Evolutionary conservation across 2,888 invertebrate genomes (phyloP), one percentile per base, ranked within the genome.

Genomic region (Drosophila robusta): DNA sequence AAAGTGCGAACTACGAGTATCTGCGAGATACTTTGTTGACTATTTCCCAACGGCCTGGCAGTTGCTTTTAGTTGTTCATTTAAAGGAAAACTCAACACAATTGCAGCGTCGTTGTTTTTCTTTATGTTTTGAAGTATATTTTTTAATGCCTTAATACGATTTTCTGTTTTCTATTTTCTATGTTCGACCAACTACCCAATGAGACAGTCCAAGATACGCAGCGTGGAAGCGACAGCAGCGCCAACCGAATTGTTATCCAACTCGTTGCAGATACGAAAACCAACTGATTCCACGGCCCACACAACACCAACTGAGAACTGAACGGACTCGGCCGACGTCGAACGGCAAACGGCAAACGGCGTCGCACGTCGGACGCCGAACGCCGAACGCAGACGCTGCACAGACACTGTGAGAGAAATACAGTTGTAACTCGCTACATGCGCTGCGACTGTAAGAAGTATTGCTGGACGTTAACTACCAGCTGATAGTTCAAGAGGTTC

Each of bases 181-280:
- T 9, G 9, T 42, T 52, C 55, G 14, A 50, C 39, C 47, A 58
- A 64, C 60, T 49, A 56, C 64, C 3, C 69, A 58, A 29, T 52
- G 45, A 50, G 32, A 64, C 58, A 47, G 60, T 47, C 52, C 52
- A 38, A 72, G 49, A 78, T 58, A 58, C 65, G 58, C 61, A 67
- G 65, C 54, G 57, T 55, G 34, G 39, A 54, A 63, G 65, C 62
- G 70, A 61, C 79, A 65, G 67, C 63, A 77, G 67, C 69, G 75
- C 70, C 71, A 75, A 51, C 75, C 80, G 72, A 69, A 72, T 63
- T 71, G 70, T 67, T 74, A 82, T 80, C 87, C 89, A 78, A 81
- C 81, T 78, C 87, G 81, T 76, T 83, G 80, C 78, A 85, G 77
- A 80, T 78, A 77, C 80, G 70, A 75, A 70, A 62, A 79, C 70